These are phyloP conservation scores for Listronotus oregonensis DNA, from an alignment of 1,140 invertebrate genomes.

Conservation along the genomic window DNA sequence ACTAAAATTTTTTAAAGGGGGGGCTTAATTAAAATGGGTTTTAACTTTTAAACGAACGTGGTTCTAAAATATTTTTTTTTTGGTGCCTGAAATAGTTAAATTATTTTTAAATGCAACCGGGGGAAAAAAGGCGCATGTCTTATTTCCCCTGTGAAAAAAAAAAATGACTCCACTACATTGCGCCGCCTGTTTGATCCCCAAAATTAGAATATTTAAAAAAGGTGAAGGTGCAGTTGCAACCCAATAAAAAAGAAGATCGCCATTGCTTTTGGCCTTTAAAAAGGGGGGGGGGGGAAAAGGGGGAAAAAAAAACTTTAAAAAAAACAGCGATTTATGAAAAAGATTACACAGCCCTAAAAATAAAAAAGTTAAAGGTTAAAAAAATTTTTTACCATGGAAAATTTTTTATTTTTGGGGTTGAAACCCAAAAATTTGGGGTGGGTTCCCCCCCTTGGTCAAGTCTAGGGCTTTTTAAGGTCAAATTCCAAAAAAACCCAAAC, in stretches of 20 bases:
- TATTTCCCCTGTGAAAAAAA: conserved; percentile 76
- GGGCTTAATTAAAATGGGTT: too few relatives aligned
- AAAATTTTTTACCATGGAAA: too few relatives aligned
- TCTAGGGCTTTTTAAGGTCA: too few relatives aligned
- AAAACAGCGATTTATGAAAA: too few relatives aligned
- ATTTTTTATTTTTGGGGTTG: too few relatives aligned
- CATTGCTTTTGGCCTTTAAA: conserved; percentile 77
- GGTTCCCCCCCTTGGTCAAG: too few relatives aligned
- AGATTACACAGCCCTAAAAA: too few relatives aligned
- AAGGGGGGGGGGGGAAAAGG: conserved; percentile 79
- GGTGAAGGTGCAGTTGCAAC: conserved; percentile 80
- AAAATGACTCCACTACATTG: conserved; percentile 86
- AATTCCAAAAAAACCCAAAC: too few relatives aligned
- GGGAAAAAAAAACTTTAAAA: conserved; percentile 75
- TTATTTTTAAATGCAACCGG: conserved; percentile 80
- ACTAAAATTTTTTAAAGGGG: too few relatives aligned
- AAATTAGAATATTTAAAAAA: conserved; percentile 78
- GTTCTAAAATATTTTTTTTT: conserved; percentile 1
- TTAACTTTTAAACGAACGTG: too few relatives aligned
- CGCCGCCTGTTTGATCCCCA: conserved; percentile 85
- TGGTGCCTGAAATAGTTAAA: conserved; percentile 77
- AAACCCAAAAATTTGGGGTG: too few relatives aligned
- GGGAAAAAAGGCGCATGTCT: conserved; percentile 72
- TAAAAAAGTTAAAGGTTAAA: too few relatives aligned
- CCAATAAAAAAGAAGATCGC: conserved; percentile 76